Conservation (phyloP, 1,140 invertebrate genomes). For the Camponotus floridanus region DNA sequence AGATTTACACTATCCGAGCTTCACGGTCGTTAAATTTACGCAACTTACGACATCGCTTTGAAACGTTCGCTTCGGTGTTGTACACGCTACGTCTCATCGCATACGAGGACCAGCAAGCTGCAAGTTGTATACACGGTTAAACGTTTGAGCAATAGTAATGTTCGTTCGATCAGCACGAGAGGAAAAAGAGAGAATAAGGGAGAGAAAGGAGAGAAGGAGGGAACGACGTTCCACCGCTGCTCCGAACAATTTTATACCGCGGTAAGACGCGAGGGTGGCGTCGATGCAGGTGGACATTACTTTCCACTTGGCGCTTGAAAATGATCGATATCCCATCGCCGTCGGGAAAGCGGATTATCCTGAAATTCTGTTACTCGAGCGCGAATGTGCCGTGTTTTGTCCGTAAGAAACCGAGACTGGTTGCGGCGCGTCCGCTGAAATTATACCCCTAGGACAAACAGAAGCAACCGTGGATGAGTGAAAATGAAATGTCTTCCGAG, state of each 20-base stretch:
- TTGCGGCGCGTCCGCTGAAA: conserved; percentile 45
- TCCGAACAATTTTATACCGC: conserved; percentile 5
- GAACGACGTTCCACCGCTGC: background rate
- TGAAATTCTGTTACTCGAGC: conserved; percentile 16
- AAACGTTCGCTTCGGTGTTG: background rate
- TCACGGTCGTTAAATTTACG: background rate
- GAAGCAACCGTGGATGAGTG: conserved; percentile 62
- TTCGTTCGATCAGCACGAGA: background rate
- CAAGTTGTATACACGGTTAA: conserved; percentile 5
- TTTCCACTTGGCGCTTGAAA: conserved; percentile 39
- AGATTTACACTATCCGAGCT: background rate
- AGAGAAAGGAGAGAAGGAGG: background rate
- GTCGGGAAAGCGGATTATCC: conserved; percentile 6
- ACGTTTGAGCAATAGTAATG: conserved; percentile 34
- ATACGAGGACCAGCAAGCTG: conserved; percentile 20
- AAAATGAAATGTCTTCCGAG: conserved; percentile 83
- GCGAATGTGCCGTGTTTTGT: conserved; percentile 22
- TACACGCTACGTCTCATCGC: background rate
- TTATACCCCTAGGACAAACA: conserved; percentile 48
- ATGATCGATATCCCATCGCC: conserved; percentile 56
- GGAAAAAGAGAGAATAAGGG: background rate
- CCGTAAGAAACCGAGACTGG: conserved; percentile 31
- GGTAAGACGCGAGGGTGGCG: background rate
- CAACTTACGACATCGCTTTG: background rate
- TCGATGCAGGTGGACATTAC: conserved; percentile 6